These are phyloP conservation scores for Caenorhabditis sp. DNA, from an alignment of 2,888 invertebrate species.

Conservation along the genomic window DNA sequence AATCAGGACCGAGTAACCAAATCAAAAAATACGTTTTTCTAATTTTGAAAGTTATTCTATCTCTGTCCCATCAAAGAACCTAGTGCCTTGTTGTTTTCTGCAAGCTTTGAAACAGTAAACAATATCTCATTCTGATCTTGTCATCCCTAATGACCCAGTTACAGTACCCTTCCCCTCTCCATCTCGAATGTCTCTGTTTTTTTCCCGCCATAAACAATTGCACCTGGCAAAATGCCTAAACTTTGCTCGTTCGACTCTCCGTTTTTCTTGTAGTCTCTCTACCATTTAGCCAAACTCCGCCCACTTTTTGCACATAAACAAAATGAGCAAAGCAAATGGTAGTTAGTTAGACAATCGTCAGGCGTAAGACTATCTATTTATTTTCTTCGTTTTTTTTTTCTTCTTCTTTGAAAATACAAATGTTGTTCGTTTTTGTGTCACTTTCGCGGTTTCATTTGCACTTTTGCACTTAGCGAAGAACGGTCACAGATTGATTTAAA, in stretches of 20 bases:
- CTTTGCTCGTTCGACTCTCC: background rate
- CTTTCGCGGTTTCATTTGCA: background rate
- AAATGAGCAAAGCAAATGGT: background rate
- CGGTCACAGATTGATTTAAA: too few relatives aligned
- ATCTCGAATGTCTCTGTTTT: too few relatives aligned
- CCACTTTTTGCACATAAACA: slow-evolving; percentile 1
- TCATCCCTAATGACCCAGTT: too few relatives aligned
- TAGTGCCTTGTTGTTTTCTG: too few relatives aligned
- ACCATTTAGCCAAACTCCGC: background rate
- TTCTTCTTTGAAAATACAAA: background rate
- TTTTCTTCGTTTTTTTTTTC: background rate
- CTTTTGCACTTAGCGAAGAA: too few relatives aligned
- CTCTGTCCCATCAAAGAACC: too few relatives aligned
- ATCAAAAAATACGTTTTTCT: too few relatives aligned
- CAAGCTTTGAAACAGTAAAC: too few relatives aligned
- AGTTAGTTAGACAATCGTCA: background rate
- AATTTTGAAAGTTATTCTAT: too few relatives aligned
- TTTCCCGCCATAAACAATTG: background rate
- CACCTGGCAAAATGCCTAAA: background rate
- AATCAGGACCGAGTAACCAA: too few relatives aligned
- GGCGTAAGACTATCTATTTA: background rate
- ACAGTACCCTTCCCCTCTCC: background rate
- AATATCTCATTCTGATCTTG: too few relatives aligned
- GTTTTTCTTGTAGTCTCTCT: background rate
- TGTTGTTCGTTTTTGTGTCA: background rate